phyloP scores from a whole-genome alignment of 2,888 invertebrate species.

The Melanargia galathea region DNA sequence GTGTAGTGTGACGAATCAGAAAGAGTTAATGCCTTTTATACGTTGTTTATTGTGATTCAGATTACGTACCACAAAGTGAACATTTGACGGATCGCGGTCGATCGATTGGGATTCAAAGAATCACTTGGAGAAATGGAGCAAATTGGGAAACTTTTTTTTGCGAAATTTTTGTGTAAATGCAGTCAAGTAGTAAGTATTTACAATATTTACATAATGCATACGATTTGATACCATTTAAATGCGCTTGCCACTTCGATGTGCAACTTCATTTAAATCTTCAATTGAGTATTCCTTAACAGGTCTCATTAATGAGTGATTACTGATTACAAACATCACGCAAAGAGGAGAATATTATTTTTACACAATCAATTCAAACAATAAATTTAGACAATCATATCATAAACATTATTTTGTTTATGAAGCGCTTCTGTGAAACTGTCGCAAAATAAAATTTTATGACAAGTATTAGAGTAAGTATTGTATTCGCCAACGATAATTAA shows the following conservation, averaged over 20 bases:
- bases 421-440: not conserved
- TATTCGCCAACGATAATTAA: not conserved
- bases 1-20: constrained; percentile 64
- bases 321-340: constrained; percentile 3
- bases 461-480: not conserved
- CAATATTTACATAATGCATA: constrained; percentile 20
- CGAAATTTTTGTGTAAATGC: constrained; percentile 56
- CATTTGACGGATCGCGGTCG: constrained; percentile 71
- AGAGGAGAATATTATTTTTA: not conserved
- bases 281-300: constrained; percentile 1
- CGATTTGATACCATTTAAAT: constrained; percentile 27
- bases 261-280: constrained; percentile 8
- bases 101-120: constrained; percentile 75
- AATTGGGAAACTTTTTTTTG: constrained; percentile 69
- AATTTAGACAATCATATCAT: not conserved
- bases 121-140: constrained; percentile 76
- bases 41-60: constrained; percentile 72
- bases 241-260: constrained; percentile 3
- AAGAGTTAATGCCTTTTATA: constrained; percentile 72
- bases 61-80: constrained; percentile 65
- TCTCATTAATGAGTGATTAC: constrained; percentile 8
- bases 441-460: not conserved
- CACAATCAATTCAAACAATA: not conserved
- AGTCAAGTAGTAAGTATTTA: constrained; percentile 31
- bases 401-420: not conserved